Evolutionary conservation across 1,140 invertebrate species (phyloP), one percentile per base, ranked within the genome.

Genomic region (Dysdera silvatica): DNA sequence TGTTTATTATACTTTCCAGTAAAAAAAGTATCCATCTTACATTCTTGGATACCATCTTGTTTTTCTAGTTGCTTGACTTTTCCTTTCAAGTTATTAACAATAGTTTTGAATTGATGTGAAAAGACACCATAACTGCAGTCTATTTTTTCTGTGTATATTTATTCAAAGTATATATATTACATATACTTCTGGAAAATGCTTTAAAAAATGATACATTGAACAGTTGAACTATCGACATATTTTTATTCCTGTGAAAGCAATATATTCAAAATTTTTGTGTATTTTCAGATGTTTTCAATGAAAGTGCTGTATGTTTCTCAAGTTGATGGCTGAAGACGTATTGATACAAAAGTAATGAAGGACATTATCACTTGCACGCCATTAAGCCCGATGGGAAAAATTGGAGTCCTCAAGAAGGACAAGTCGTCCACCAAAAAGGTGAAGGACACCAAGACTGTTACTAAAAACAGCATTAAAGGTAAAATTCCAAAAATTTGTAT

Each of bases 361-460:
- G 61, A 62, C 20, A 49, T 45, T 0, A 51, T 45, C 35, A 26
- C 33, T 43, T 40, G 5, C 31, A 23, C 31, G 20, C 20, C 52
- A 12, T 28, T 49, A 24, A 31, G 26, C 23, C 31, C 61, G 5
- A 62, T 55, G 18, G 14, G 52, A 12, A 62, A 62, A 49, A 2
- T 37, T 55, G 61, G 52, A 31, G 23, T 55, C 52, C 47, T 45
- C 12, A 62, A 62, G 24, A 18, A 6, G 8, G 49, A 61, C 31
- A 62, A 62, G 29, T 55, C 56, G 53, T 29, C 61, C 4, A 41
- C 24, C 12, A 62, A 62, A 14, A 62, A 62, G n/a, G 14, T 49
- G 12, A 62, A 62, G 16, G 61, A 62, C 14, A 20, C 28, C 5
- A 62, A 62, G 20, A 4, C 33, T 6, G 18, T 41, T 8, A n/a